These are phyloP conservation scores for Cephus rjabovi DNA, from an alignment of 2,888 invertebrate genomes.

Conservation along the genomic window DNA sequence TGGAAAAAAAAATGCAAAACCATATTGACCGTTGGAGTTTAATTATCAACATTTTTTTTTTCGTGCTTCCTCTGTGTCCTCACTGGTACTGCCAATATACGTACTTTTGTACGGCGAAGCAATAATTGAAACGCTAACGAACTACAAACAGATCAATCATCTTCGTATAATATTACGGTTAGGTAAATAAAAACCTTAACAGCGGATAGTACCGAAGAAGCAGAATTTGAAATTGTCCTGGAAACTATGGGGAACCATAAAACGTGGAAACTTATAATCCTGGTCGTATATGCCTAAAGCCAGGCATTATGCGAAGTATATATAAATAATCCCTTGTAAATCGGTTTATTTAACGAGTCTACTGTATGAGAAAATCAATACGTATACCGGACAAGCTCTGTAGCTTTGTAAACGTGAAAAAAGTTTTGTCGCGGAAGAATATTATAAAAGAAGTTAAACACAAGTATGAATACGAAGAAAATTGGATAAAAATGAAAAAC, in stretches of 20 bases:
- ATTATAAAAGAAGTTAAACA: not conserved
- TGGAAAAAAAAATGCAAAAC: not conserved
- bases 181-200: not conserved
- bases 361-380: not conserved
- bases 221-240: not conserved
- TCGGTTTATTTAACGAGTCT: not conserved
- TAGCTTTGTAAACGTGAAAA: not conserved
- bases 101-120: not conserved
- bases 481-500: not conserved
- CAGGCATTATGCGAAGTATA: not conserved
- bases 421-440: not conserved
- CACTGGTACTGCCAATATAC: not conserved
- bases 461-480: not conserved
- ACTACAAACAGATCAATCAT: not conserved
- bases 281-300: not conserved
- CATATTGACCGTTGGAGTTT: not conserved
- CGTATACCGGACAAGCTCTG: not conserved
- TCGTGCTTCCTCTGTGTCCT: not conserved
- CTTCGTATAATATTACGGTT: not conserved
- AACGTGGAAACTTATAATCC: not conserved
- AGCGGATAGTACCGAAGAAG: not conserved
- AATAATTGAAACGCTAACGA: not conserved
- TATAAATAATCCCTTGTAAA: not conserved
- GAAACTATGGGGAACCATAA: not conserved
- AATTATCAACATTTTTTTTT: not conserved